A percentile compares a stretch with the other conserved stretches of the same genome.
Conservation (phyloP, 2,113 vertebrate species). For the Ranitomeya variabilis region DNA sequence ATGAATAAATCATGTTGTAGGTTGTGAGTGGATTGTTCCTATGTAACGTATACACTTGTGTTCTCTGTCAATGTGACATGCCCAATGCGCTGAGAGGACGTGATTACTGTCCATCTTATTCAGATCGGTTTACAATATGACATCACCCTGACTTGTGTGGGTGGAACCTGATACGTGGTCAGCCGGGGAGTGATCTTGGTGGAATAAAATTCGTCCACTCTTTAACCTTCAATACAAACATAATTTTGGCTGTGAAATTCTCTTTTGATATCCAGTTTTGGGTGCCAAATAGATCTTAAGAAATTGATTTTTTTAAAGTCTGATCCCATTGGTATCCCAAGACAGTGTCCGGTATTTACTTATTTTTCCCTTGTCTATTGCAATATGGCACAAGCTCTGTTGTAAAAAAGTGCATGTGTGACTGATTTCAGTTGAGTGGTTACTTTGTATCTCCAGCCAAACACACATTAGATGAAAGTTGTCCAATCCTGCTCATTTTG, state of each 20-base stretch:
- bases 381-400: background rate
- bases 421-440: too few relatives aligned
- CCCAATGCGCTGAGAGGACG: background rate
- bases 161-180: background rate
- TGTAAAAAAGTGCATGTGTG: too few relatives aligned
- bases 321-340: background rate
- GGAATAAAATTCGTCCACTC: background rate
- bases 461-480: too few relatives aligned
- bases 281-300: background rate
- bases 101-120: conserved; percentile 10
- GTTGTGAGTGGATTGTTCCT: conserved; percentile 15
- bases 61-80: conserved; percentile 4
- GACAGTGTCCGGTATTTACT: background rate
- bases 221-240: background rate
- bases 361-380: background rate
- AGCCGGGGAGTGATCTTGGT: background rate
- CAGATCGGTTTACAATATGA: background rate
- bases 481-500: too few relatives aligned
- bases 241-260: background rate
- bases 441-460: too few relatives aligned
- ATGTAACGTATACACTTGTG: conserved; percentile 6
- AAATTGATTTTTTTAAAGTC: background rate
- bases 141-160: background rate
- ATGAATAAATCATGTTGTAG: conserved; percentile 42
- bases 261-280: background rate